phyloP scores from a whole-genome alignment of 2,888 invertebrate species.

The Melanargia galathea region DNA sequence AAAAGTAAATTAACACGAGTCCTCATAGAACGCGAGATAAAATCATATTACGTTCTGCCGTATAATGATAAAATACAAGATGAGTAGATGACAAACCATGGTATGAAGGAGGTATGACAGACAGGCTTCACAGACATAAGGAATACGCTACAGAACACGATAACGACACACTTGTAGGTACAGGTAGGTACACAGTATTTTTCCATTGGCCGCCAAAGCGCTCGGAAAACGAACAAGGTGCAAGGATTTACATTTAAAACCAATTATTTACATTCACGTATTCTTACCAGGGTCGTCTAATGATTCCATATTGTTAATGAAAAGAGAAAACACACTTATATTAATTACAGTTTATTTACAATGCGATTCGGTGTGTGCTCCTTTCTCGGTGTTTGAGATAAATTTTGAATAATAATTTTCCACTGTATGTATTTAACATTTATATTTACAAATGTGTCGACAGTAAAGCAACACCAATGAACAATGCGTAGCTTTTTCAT shows the following conservation, averaged over 20 bases:
- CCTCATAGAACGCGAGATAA: background rate
- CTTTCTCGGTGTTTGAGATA: constrained; percentile 5
- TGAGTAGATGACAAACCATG: constrained; percentile 41
- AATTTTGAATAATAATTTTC: background rate
- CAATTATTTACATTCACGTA: constrained; percentile 39
- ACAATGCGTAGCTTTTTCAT: background rate
- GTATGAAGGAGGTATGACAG: constrained; percentile 37
- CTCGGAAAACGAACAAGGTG: constrained; percentile 40
- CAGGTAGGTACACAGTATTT: constrained; percentile 18
- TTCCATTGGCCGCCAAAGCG: constrained; percentile 33
- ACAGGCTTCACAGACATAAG: constrained; percentile 31
- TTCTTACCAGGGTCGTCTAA: constrained; percentile 80
- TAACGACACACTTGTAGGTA: constrained; percentile 30
- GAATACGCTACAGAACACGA: constrained; percentile 31
- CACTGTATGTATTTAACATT: background rate
- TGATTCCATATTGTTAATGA: constrained; percentile 75
- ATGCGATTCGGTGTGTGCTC: constrained; percentile 22
- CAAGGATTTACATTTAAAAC: constrained; percentile 40
- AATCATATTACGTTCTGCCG: background rate
- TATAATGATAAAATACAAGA: constrained; percentile 35
- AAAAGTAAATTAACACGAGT: background rate
- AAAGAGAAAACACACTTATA: constrained; percentile 69
- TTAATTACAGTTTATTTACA: constrained; percentile 50
- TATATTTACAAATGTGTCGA: constrained; percentile 7
- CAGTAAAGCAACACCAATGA: constrained; percentile 4